Evolutionary conservation across 2,113 vertebrate genomes (phyloP).

Genomic region (Octodon degus): DNA sequence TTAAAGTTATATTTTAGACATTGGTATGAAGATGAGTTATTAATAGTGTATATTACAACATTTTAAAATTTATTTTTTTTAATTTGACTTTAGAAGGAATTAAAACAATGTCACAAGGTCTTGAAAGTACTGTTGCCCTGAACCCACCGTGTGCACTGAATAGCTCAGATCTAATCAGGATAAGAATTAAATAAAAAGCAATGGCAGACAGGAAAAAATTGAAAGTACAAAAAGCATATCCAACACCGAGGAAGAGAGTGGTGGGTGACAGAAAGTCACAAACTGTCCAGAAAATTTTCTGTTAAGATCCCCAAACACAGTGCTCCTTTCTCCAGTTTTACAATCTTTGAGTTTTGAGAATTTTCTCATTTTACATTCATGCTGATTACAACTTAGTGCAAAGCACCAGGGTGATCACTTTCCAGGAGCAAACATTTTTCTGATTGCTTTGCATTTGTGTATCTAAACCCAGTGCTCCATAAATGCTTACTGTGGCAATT

Average conservation of each 20-base stretch:
- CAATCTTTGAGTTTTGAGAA: background rate
- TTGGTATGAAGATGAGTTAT: background rate
- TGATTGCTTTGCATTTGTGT: conserved; percentile 38
- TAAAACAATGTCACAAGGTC: background rate
- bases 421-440: conserved; percentile 18
- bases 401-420: background rate
- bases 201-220: background rate
- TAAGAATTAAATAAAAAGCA: background rate
- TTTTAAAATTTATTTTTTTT: background rate
- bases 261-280: background rate
- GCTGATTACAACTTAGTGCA: background rate
- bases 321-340: background rate
- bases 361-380: background rate
- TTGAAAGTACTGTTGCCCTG: background rate
- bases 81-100: conserved; percentile 30
- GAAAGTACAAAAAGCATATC: background rate
- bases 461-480: background rate
- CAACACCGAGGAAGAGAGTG: background rate
- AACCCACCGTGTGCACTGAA: background rate
- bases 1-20: background rate
- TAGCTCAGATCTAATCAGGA: background rate
- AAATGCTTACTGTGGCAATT: background rate
- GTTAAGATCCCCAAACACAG: background rate
- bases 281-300: background rate
- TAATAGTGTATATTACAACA: background rate